Evolutionary conservation across 2,888 invertebrate species (phyloP).

Genomic region (Amblyteles armatorius): DNA sequence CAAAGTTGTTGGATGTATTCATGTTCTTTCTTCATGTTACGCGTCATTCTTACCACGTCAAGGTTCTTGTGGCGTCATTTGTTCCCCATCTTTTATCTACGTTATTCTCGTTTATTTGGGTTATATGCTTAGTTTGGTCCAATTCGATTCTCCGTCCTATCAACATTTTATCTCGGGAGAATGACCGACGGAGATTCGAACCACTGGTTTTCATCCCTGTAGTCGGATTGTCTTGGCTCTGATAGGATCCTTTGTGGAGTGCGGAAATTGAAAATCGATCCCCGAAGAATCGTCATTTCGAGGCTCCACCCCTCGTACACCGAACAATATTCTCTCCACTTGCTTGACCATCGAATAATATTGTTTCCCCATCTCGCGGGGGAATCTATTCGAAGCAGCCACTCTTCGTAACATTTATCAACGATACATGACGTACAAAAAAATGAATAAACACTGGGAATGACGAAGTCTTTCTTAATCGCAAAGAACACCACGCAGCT

Average conservation of each 20-base stretch:
- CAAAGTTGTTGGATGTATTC: background rate
- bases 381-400: background rate
- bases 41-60: background rate
- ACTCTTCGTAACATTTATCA: background rate
- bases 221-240: slow-evolving; percentile 26
- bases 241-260: slow-evolving; percentile 23
- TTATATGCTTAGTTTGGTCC: background rate
- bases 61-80: background rate
- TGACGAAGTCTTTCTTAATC: background rate
- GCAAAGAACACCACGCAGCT: background rate
- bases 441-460: too few relatives aligned
- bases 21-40: background rate
- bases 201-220: background rate
- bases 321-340: background rate
- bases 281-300: slow-evolving; percentile 30
- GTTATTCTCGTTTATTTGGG: background rate
- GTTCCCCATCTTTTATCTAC: background rate
- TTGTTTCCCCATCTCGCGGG: slow-evolving; percentile 20
- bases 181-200: slow-evolving; percentile 3
- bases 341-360: slow-evolving; percentile 23
- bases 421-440: background rate
- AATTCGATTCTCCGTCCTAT: background rate
- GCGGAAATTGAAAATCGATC: slow-evolving; percentile 54
- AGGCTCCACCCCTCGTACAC: background rate
- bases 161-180: slow-evolving; percentile 2